Evolutionary conservation across 2,113 vertebrate genomes (phyloP), one percentile per base, ranked within the genome.

Genomic region (Colius striatus): DNA sequence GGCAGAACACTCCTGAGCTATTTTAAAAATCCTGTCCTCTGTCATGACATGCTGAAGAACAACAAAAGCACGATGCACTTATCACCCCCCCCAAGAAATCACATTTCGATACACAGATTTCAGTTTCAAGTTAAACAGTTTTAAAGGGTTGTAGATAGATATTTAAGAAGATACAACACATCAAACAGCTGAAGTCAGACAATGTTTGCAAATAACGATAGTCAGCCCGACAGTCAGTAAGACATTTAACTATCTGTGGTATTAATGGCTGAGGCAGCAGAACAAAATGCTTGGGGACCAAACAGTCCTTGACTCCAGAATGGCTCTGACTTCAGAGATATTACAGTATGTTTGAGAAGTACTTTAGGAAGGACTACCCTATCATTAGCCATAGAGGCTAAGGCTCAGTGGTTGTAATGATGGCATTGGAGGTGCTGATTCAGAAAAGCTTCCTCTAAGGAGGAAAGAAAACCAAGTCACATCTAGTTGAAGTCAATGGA

Each of bases 121-220:
- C 30, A 61, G 88, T 94, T 94, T 71, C 48, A 34, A 94, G 68
- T 77, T 77, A 84, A 90, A 81, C 10, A 88, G 47, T 29, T 55
- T 72, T 61, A 77, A 86, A 86, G 34, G 65, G 71, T 48, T 47
- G 47, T 32, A 77, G 10, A 6, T 51, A 84, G 63, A 48, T 48
- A 67, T 88, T 77, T 63, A 57, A 41, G 78, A 67, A 53, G 48
- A 57, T 29, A n/a, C 25, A 36, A 16, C 16, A 78, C 82, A 50
- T 86, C 65, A 7, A 1, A 45, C 27, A 78, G 72, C 76, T 78
- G 65, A 30, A 78, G 36, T n/a, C 57, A 74, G 75, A 30, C 81
- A 80, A 27, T 6, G n/a, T 63, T 86, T 84, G 25, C 76, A 84
- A 74, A 77, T 63, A 77, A 80, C 5, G 21, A 9, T 23, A 36